Conservation (phyloP, 2,888 invertebrate species). For the Rhimphoctona megacephalus region DNA sequence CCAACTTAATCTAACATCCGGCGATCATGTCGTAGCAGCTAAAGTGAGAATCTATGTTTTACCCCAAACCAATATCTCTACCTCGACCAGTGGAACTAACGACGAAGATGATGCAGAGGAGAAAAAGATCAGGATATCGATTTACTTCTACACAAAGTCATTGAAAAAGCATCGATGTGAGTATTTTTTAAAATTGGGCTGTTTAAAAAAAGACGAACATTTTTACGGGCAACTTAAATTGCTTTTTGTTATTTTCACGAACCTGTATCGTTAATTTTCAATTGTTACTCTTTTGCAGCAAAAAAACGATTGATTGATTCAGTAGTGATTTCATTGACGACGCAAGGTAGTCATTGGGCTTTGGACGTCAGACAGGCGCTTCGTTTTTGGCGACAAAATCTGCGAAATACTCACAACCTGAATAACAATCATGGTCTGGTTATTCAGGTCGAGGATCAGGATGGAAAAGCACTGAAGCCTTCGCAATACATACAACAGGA, state of each 20-base stretch:
- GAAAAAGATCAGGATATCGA: conserved; percentile 86
- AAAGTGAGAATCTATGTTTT: conserved; percentile 86
- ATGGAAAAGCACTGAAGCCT: conserved; percentile 85
- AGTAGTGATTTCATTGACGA: conserved; percentile 78
- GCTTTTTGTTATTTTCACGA: not conserved
- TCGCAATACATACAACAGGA: conserved; percentile 85
- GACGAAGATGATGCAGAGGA: conserved; percentile 85
- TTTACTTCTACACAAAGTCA: conserved; percentile 87
- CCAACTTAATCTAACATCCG: conserved; percentile 85
- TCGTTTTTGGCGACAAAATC: conserved; percentile 79
- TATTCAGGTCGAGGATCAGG: conserved; percentile 88
- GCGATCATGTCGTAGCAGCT: conserved; percentile 86
- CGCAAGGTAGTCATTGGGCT: conserved; percentile 79
- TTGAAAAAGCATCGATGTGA: conserved; percentile 87
- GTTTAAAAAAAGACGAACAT: not conserved
- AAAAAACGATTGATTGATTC: conserved; percentile 83
- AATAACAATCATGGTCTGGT: conserved; percentile 85
- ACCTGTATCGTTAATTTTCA: not conserved
- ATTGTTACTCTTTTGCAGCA: conserved; percentile 70
- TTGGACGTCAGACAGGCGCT: conserved; percentile 80
- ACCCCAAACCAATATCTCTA: conserved; percentile 83
- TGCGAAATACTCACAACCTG: conserved; percentile 69
- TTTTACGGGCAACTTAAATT: not conserved
- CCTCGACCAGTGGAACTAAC: conserved; percentile 70
- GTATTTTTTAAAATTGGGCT: conserved; percentile 62